Conservation (phyloP, 92 coral and sea anemone genomes). For the Epizoanthus stellaris region DNA sequence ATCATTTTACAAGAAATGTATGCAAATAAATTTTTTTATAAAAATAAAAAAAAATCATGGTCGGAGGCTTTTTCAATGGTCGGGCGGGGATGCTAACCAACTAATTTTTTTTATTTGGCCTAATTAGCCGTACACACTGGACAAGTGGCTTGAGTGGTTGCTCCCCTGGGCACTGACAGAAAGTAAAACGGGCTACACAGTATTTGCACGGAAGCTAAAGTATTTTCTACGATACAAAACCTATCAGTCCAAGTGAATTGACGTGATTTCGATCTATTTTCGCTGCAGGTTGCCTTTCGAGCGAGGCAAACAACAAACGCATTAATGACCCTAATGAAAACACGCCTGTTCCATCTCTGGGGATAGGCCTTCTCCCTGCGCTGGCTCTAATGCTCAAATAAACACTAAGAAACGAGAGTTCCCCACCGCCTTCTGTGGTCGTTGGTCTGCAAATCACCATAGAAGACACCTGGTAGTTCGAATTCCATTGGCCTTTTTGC, state of each 20-base stretch:
- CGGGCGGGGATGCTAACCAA: too few relatives aligned
- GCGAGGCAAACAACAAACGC: slow-evolving; percentile 26
- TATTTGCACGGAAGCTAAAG: slow-evolving; percentile 37
- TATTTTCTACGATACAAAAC: background rate
- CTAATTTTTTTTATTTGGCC: too few relatives aligned
- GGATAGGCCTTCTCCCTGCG: slow-evolving; percentile 30
- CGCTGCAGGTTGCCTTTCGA: slow-evolving; percentile 40
- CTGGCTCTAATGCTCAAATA: slow-evolving; percentile 28
- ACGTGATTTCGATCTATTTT: slow-evolving; percentile 37
- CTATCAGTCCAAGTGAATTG: background rate
- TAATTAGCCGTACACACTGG: background rate
- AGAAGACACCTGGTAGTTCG: slow-evolving; percentile 86
- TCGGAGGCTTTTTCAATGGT: too few relatives aligned
- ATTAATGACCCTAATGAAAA: slow-evolving; percentile 24
- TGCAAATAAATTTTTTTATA: too few relatives aligned
- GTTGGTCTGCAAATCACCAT: slow-evolving; percentile 70
- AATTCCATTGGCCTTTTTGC: slow-evolving; percentile 77
- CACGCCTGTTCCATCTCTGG: slow-evolving; percentile 40
- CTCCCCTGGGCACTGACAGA: slow-evolving; percentile 20
- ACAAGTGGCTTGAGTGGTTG: slow-evolving; percentile 20
- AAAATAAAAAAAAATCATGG: too few relatives aligned
- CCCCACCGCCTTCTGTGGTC: slow-evolving; percentile 32
- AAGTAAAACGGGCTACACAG: slow-evolving; percentile 16
- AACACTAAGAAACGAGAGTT: slow-evolving; percentile 27
- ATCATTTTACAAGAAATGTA: too few relatives aligned